Percentiles rank a stretch among this genome's conserved stretches.
Evolutionary conservation across 2,113 vertebrate species (phyloP).

Genomic region (Strix uralensis): DNA sequence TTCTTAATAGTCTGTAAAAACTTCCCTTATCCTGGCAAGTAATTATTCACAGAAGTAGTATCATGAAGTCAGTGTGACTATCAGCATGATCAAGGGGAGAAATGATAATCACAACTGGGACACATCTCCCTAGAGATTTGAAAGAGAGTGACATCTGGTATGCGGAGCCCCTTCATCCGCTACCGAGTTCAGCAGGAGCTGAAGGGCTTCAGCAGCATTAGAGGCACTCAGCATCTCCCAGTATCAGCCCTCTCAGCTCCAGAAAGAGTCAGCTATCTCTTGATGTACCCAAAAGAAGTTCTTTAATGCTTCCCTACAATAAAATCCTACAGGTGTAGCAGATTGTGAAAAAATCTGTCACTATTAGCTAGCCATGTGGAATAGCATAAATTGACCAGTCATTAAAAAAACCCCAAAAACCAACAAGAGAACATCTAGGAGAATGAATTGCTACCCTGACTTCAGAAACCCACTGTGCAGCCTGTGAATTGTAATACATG

Average conservation of each 20-base stretch:
- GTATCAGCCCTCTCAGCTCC: not conserved
- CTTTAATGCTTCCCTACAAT: not conserved
- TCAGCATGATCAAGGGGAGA: not conserved
- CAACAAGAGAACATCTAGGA: not conserved
- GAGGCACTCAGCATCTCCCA: not conserved
- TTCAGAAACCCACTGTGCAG: not conserved
- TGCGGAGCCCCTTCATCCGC: not conserved
- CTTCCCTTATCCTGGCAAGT: not conserved
- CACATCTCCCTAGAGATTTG: not conserved
- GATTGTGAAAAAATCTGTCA: not conserved
- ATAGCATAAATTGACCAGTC: not conserved
- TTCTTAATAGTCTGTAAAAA: not conserved
- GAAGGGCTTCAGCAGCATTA: not conserved
- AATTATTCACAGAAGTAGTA: not conserved
- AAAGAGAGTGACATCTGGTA: not conserved
- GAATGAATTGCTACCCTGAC: not conserved
- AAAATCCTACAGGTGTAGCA: not conserved
- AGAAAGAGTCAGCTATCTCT: not conserved
- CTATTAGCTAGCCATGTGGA: not conserved
- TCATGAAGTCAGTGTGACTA: not conserved
- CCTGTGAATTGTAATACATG: not conserved
- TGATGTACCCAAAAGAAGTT: not conserved
- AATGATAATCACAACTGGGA: not conserved
- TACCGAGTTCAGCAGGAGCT: not conserved
- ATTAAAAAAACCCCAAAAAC: not conserved